Evolutionary conservation across 2,797 vertebrate species (phyloP), one percentile per base, ranked within the genome.

Genomic region (Crax fasciolata): DNA sequence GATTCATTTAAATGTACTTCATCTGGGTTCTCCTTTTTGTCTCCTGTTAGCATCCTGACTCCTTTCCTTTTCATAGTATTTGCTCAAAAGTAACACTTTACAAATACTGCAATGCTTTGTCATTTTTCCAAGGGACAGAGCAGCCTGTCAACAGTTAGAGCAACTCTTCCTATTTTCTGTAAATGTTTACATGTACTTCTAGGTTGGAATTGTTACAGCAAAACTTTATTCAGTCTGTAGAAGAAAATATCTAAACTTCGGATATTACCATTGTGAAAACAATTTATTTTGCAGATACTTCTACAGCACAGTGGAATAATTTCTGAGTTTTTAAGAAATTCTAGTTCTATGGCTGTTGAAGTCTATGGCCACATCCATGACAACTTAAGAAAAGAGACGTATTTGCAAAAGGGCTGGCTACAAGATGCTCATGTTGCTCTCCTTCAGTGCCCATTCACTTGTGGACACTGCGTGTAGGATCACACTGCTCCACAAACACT

Each of bases 291-390:
- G 32, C 24, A 84, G 30, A 44, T 71, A 59, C 1, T 84, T 83
- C 21, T 68, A 59, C 27, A 80, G 38, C 65, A 86, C 32, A 75
- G 66, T 58, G 30, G 11, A 77, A 81, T 51, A 21, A 65, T 71
- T 91, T 61, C 73, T 30, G 77, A 86, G 65, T 32, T 25, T 85
- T 88, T 67, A 77, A 81, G 68, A 58, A 92, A 77, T 62, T 48
- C 32, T 27, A 49, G 14, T 90, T 72, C 44, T 57, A 15, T 57
- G 3, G 2, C 7, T 32, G 67, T n/a, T 63, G 52, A 82, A 83
- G 38, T 71, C 27, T 89, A 79, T 30, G 78, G 63, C 8, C 44
- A 77, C 25, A 80, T 54, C 30, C 44, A 28, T 0, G 1, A 32
- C 43, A 76, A 80, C 21, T 71, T 80, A 70, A 19, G 48, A 74